Evolutionary conservation across 2,113 vertebrate genomes (phyloP), one percentile per base, ranked within the genome.

Genomic region (Cavia porcellus): DNA sequence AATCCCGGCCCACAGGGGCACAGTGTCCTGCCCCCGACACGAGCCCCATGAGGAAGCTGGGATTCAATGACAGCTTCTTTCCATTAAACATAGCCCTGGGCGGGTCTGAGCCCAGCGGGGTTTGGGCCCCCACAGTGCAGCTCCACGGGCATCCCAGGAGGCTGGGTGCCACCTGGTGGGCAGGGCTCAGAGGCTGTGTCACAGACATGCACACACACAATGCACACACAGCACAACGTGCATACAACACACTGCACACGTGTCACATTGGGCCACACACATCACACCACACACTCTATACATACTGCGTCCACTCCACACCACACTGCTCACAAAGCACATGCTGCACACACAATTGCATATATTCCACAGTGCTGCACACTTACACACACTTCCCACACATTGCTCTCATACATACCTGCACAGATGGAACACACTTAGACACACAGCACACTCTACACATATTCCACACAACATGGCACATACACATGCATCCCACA

Each of bases 41-140:
- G 30, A 83, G 61, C 47, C 82, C 61, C 35, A 22, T 52, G 62
- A 42, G 83, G 57, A 68, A 17, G 32, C 96, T 55, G 66, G 52
- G 72, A 42, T 70, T 85, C 55, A 55, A 68, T 90, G 85, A 38
- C 30, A 42, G 74, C 84, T 81, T 87, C 83, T 55, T 66, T 77
- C 94, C 89, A 55, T 88, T 80, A 93, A 85, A 89, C 91, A 82
- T 52, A 72, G n/a, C 68, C 68, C 68, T 9, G n/a, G 66, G 35
- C 66, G 38, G n/a, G 35, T 38, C 68, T n/a, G 66, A 32, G 66
- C 32, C 35, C 7, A 24, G 15, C 14, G 4, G n/a, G 17, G 19
- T 70, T 70, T 19, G 14, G 35, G 68, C 35, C 59, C 35, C 59
- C 9, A 1, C 17, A 2, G 15, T 70, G 35, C 7, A 38, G 68